These are phyloP conservation scores for Masnerella sp. DNA, from an alignment of 2,888 invertebrate genomes.

Conservation along the genomic window DNA sequence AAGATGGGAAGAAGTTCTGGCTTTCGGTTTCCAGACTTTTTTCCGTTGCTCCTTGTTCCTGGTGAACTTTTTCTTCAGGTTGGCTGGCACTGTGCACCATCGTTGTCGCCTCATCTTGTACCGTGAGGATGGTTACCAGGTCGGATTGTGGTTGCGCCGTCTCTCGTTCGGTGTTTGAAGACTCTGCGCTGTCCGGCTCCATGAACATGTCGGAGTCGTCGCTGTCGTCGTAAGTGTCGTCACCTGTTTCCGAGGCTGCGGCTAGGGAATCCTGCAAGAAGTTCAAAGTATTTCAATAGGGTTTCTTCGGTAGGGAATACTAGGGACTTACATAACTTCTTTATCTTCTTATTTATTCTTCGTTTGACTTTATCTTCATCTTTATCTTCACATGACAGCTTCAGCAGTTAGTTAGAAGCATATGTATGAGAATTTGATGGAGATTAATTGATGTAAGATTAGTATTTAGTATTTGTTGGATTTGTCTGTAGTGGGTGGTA, in stretches of 20 bases:
- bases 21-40: conserved; percentile 81
- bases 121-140: conserved; percentile 39
- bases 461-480: too few relatives aligned
- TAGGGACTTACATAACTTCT: too few relatives aligned
- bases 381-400: too few relatives aligned
- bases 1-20: conserved; percentile 89
- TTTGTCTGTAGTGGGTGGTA: too few relatives aligned
- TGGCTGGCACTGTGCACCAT: conserved; percentile 39
- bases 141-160: conserved; percentile 15
- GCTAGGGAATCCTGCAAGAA: conserved; percentile 72
- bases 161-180: conserved; percentile 55
- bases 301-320: too few relatives aligned
- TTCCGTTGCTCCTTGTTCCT: conserved; percentile 48
- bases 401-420: too few relatives aligned
- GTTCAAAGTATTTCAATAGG: neutral
- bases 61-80: conserved; percentile 44
- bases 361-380: too few relatives aligned
- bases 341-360: too few relatives aligned
- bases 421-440: too few relatives aligned
- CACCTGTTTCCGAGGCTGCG: conserved; percentile 70
- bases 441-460: too few relatives aligned
- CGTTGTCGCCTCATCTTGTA: conserved; percentile 36
- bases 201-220: conserved; percentile 78
- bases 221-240: conserved; percentile 75
- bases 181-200: conserved; percentile 74